Evolutionary conservation across 2,797 vertebrate genomes (phyloP).

Genomic region (Craterocephalus amniculus): DNA sequence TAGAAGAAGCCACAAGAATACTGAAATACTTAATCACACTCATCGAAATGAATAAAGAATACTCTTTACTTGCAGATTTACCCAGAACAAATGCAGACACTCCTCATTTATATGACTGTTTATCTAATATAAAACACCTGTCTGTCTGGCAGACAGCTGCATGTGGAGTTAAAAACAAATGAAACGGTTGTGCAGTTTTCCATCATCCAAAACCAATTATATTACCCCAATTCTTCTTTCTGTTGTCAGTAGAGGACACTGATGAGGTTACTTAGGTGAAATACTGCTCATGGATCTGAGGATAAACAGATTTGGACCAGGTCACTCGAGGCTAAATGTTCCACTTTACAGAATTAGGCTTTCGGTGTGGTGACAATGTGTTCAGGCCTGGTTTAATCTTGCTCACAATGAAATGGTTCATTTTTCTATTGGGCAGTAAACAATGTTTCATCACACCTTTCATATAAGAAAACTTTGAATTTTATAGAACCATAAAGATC

Average conservation of each 20-base stretch:
- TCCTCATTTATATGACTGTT: neutral
- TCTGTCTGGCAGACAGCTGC: conserved; percentile 2
- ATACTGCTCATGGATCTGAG: conserved; percentile 47
- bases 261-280: conserved; percentile 66
- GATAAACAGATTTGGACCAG: conserved; percentile 68
- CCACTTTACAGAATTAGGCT: conserved; percentile 57
- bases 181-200: conserved; percentile 27
- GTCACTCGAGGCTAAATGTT: conserved; percentile 50
- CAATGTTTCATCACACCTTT: conserved; percentile 6
- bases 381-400: conserved; percentile 34
- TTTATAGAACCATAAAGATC: neutral
- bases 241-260: conserved; percentile 46
- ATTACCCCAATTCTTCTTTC: conserved; percentile 9
- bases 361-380: conserved; percentile 31
- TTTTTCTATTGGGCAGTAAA: conserved; percentile 21
- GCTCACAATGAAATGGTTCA: conserved; percentile 44
- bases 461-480: neutral
- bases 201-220: conserved; percentile 41
- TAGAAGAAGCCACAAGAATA: neutral
- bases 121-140: neutral
- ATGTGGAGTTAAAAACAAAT: conserved; percentile 24
- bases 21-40: neutral
- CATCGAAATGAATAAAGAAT: neutral
- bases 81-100: neutral
- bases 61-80: neutral